Percentiles rank a stretch among this genome's conserved stretches.
Evolutionary conservation across 2,888 invertebrate species (phyloP).

Genomic region (Hirtodrosophila cameraria): DNA sequence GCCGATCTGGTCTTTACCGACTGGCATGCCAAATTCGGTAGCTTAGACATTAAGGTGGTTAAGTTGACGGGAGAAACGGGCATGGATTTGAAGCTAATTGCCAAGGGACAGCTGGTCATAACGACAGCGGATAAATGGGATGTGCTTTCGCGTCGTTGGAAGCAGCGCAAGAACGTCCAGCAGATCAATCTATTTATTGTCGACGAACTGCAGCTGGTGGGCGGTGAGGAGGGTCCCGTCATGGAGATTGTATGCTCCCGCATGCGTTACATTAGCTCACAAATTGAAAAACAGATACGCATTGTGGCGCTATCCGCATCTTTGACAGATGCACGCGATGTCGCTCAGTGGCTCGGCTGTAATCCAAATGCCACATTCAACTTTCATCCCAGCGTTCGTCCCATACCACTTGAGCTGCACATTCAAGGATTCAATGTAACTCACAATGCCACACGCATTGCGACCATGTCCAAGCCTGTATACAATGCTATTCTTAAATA

Average conservation of each 20-base stretch:
- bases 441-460: slow-evolving; percentile 97
- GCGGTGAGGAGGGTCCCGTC: slow-evolving; percentile 96
- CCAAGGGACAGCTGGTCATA: slow-evolving; percentile 97
- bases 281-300: slow-evolving; percentile 94
- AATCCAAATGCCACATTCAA: slow-evolving; percentile 97
- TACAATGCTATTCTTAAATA: slow-evolving; percentile 95
- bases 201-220: slow-evolving; percentile 96
- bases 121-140: slow-evolving; percentile 99
- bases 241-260: slow-evolving; percentile 96
- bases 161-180: slow-evolving; percentile 99
- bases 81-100: slow-evolving; percentile 96
- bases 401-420: slow-evolving; percentile 96
- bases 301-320: slow-evolving; percentile 97
- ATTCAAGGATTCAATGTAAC: slow-evolving; percentile 99
- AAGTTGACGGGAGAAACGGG: slow-evolving; percentile 98
- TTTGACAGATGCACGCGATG: slow-evolving; percentile 96
- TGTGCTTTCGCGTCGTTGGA: slow-evolving; percentile 98
- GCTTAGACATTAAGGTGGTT: slow-evolving; percentile 92
- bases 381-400: slow-evolving; percentile 99
- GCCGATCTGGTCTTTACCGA: slow-evolving; percentile 95
- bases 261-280: slow-evolving; percentile 98
- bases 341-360: slow-evolving; percentile 98
- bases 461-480: slow-evolving; percentile 99
- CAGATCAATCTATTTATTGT: slow-evolving; percentile 98
- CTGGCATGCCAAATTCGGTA: slow-evolving; percentile 95